These are phyloP conservation scores for Drosophila putrida DNA, from an alignment of 2,888 invertebrate genomes.

Conservation along the genomic window DNA sequence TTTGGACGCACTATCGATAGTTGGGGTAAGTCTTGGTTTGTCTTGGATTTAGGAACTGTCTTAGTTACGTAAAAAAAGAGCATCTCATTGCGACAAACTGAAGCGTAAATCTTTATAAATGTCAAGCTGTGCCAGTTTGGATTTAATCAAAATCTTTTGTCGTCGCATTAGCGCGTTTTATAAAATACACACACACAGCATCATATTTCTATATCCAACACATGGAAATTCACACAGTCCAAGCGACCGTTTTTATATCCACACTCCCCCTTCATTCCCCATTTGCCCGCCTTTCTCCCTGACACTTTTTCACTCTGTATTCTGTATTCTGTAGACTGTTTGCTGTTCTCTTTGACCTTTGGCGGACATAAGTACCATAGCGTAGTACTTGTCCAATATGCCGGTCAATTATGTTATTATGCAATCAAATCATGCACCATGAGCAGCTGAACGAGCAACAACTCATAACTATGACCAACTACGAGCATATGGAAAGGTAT, in stretches of 20 bases:
- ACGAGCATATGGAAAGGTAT: background rate
- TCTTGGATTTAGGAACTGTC: background rate
- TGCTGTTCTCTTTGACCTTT: slow-evolving; percentile 65
- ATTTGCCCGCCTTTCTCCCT: slow-evolving; percentile 10
- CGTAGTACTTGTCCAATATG: slow-evolving; percentile 61
- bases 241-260: slow-evolving; percentile 55
- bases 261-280: background rate
- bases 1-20: slow-evolving; percentile 92
- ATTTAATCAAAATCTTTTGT: slow-evolving; percentile 80
- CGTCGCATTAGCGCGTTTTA: slow-evolving; percentile 61
- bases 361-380: slow-evolving; percentile 41
- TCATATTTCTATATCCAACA: slow-evolving; percentile 2
- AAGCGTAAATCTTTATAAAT: slow-evolving; percentile 59
- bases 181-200: slow-evolving; percentile 6
- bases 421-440: slow-evolving; percentile 67
- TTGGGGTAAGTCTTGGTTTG: slow-evolving; percentile 90
- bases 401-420: slow-evolving; percentile 81
- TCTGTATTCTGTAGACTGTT: slow-evolving; percentile 11
- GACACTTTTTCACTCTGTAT: slow-evolving; percentile 19
- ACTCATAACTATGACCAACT: background rate
- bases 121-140: slow-evolving; percentile 67
- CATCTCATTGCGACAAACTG: background rate
- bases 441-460: slow-evolving; percentile 6
- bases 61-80: slow-evolving; percentile 43
- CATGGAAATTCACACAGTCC: slow-evolving; percentile 30